phyloP scores from a whole-genome alignment of 2,797 vertebrate species.

The Glyptemys insculpta region DNA sequence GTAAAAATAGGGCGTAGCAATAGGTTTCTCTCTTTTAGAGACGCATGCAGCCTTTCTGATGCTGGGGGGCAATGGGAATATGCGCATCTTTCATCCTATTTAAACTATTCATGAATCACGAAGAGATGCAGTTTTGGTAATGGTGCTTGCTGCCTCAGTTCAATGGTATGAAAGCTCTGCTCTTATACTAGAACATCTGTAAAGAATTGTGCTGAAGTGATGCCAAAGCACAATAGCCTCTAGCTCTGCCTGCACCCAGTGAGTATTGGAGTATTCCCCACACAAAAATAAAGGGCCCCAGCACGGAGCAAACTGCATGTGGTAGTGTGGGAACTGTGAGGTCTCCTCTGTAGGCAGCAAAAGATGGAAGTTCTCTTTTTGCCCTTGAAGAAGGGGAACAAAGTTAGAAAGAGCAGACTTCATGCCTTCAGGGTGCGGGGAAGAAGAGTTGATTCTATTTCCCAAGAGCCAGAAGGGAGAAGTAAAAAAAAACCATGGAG shows the following conservation, averaged over 20 bases:
- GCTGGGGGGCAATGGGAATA: not conserved
- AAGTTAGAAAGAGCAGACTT: not conserved
- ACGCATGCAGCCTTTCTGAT: not conserved
- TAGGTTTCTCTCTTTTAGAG: not conserved
- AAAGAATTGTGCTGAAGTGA: not conserved
- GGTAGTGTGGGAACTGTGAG: not conserved
- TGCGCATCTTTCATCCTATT: not conserved
- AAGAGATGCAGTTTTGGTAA: not conserved
- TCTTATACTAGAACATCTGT: not conserved
- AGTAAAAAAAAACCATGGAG: conserved; percentile 11
- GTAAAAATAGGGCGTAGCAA: not conserved
- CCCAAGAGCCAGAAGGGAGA: not conserved
- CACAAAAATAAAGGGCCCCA: not conserved
- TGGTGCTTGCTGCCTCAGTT: not conserved
- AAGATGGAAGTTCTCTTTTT: not conserved
- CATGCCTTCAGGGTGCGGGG: not conserved
- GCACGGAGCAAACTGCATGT: not conserved
- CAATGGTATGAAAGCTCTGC: not conserved
- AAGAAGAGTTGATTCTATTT: not conserved
- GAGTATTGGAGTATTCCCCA: too few relatives aligned
- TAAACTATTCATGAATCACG: not conserved
- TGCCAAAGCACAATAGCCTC: not conserved
- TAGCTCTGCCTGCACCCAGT: not conserved
- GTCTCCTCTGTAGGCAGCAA: not conserved
- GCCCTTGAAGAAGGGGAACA: not conserved